phyloP scores from a whole-genome alignment of 2,113 vertebrate species.

The Oreochromis aureus region DNA sequence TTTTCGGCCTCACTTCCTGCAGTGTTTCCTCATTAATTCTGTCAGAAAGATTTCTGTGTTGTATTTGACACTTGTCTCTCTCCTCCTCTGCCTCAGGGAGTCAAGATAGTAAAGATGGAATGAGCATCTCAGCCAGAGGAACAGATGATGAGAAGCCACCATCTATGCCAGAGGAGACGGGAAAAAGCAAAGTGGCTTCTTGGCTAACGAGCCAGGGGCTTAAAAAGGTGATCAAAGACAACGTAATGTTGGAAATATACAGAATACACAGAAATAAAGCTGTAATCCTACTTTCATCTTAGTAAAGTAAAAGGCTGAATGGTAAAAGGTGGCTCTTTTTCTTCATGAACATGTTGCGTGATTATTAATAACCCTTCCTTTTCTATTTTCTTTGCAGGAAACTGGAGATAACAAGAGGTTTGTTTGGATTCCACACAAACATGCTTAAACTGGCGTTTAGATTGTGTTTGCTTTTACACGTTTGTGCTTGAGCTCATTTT shows the following conservation, averaged over 20 bases:
- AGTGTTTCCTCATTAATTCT: neutral
- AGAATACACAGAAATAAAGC: neutral
- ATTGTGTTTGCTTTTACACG: neutral
- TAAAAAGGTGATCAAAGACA: constrained; percentile 65
- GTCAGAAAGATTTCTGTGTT: neutral
- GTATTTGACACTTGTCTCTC: neutral
- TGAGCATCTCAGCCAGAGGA: constrained; percentile 40
- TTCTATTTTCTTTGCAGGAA: constrained; percentile 66
- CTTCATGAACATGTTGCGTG: neutral
- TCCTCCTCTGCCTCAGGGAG: constrained; percentile 53
- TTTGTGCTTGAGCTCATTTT: neutral
- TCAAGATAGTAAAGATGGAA: constrained; percentile 82
- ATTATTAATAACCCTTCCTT: neutral
- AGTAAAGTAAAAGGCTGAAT: neutral
- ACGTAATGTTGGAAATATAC: neutral
- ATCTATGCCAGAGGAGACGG: constrained; percentile 81
- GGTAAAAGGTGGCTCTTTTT: neutral
- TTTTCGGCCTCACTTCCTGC: neutral
- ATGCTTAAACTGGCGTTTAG: neutral
- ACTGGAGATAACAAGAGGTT: constrained; percentile 69
- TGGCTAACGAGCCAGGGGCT: constrained; percentile 82
- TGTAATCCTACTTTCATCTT: neutral
- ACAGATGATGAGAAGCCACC: constrained; percentile 80
- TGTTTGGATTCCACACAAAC: constrained; percentile 23
- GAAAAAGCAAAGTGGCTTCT: constrained; percentile 93